phyloP scores from a whole-genome alignment of 2,113 vertebrate genomes.

The Laticauda colubrina region DNA sequence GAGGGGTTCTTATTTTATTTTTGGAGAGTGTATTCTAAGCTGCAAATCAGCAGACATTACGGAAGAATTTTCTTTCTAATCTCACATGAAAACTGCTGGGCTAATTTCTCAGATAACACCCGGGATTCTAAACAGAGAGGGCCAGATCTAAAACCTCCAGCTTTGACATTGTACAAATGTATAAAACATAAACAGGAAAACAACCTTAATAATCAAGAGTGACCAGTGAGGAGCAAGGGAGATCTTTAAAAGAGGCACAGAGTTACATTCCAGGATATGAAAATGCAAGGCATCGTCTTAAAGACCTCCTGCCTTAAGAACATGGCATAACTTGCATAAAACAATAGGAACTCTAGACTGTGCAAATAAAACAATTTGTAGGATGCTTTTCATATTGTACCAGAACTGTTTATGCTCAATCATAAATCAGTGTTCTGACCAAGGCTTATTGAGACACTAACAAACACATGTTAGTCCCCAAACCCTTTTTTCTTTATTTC shows the following conservation, averaged over 20 bases:
- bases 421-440: too few relatives aligned
- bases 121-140: not conserved
- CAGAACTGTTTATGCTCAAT: not conserved
- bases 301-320: not conserved
- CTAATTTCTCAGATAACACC: not conserved
- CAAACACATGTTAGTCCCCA: too few relatives aligned
- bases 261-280: not conserved
- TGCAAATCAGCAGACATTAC: not conserved
- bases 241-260: not conserved
- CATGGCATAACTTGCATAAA: not conserved
- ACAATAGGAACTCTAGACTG: not conserved
- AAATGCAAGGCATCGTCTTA: not conserved
- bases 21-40: not conserved
- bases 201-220: not conserved
- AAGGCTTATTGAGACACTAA: too few relatives aligned
- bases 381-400: not conserved
- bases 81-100: not conserved
- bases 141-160: not conserved
- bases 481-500: too few relatives aligned
- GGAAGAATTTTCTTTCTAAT: not conserved
- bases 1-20: not conserved
- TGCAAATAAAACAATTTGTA: not conserved
- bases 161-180: not conserved
- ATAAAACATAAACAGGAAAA: not conserved
- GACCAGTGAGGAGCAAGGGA: not conserved